Percentiles rank a stretch among this genome's conserved stretches.
These are phyloP conservation scores for Hypomecis atomaria DNA, from an alignment of 2,888 invertebrate genomes.

Conservation along the genomic window DNA sequence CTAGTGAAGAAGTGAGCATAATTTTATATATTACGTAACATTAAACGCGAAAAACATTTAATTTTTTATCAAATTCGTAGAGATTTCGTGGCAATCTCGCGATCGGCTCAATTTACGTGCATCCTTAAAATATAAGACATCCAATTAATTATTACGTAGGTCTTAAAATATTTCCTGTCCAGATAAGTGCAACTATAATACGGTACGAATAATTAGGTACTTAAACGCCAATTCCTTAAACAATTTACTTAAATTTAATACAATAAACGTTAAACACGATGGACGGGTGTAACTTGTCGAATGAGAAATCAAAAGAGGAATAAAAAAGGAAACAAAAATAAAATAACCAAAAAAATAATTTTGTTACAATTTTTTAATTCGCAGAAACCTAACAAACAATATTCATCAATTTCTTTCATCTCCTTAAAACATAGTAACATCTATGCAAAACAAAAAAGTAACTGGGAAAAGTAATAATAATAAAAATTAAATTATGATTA, in stretches of 20 bases:
- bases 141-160: constrained; percentile 56
- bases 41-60: constrained; percentile 67
- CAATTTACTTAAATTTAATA: constrained; percentile 75
- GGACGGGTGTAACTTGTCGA: constrained; percentile 84
- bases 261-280: constrained; percentile 81
- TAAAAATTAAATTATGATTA: constrained; percentile 56
- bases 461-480: constrained; percentile 77
- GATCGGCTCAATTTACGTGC: constrained; percentile 65
- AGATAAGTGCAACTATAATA: constrained; percentile 73
- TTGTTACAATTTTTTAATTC: constrained; percentile 84
- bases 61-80: constrained; percentile 76
- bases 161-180: constrained; percentile 71
- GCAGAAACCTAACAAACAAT: constrained; percentile 86
- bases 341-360: constrained; percentile 76
- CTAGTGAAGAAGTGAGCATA: constrained; percentile 73
- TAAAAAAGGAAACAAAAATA: constrained; percentile 59
- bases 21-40: constrained; percentile 67
- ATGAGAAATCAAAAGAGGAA: constrained; percentile 59
- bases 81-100: constrained; percentile 55
- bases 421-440: constrained; percentile 85
- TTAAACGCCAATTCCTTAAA: constrained; percentile 79
- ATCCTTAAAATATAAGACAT: constrained; percentile 76
- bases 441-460: constrained; percentile 85
- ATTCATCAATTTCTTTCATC: constrained; percentile 77
- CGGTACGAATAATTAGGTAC: constrained; percentile 69